Base-by-base conservation (phyloP, 2,797 vertebrate genomes). In the Phoxinus dragarum region DNA sequence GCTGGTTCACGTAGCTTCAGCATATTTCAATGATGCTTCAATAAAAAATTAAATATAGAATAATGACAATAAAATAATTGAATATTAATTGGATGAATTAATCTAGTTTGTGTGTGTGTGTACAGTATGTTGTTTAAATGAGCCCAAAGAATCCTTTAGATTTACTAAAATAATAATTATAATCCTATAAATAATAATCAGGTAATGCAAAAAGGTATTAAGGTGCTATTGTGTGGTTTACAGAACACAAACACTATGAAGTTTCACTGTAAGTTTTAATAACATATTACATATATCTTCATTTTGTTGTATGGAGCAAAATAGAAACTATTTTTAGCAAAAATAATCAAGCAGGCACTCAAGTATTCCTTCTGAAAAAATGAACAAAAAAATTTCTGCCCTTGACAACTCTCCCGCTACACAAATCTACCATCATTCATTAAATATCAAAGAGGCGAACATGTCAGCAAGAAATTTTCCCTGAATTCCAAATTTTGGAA, bases 271-370 rank as follows among this genome's bases (percentile, higher is more conserved):
- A 1, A 17, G 14, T 66, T 75, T 66, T 83, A 75, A 38, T 75
- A 49, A 3, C 40, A 64, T 7, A 36, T 40, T 27, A 23, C 44
- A 75, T 64, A 19, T 10, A 23, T 23, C 1, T 21, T 56, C 9
- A 21, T 68, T 56, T 81, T 61, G 12, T 38, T 36, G 4, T 85
- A 49, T 10, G 3, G 8, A 7, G 71, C 6, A 49, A 71, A 49
- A 71, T 49, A 74, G 2, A 54, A 76, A 12, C 75, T 69, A 88
- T 69, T 27, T 59, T 74, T 21, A 44, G 61, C 73, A 67, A 80
- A 49, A 83, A 21, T 79, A 82, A 27, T 82, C 3, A 83, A 86
- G 77, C 83, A 89, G 85, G 86, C 88, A 86, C 88, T 83, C 42
- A 42, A 86, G 40, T 64, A 79, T 76, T 64, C 72, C 21, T 44